phyloP scores from a whole-genome alignment of 2,888 invertebrate genomes.

The Camptogramma bilineatum region DNA sequence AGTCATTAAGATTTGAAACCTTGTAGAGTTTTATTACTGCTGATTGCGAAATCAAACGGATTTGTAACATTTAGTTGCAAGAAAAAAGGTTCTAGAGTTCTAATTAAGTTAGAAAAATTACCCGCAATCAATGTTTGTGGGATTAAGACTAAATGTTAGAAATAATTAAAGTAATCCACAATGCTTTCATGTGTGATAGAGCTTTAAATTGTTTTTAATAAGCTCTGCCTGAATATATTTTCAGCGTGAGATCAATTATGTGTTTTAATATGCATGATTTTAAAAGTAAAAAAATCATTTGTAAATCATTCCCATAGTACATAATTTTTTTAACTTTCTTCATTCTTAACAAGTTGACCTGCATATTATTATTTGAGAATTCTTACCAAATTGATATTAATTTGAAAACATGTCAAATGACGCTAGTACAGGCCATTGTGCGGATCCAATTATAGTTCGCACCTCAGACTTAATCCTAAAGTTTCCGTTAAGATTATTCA shows the following conservation, averaged over 20 bases:
- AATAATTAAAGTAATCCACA: background rate
- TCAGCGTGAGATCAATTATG: too few relatives aligned
- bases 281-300: background rate
- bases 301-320: background rate
- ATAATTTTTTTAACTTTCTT: too few relatives aligned
- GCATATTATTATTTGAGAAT: too few relatives aligned
- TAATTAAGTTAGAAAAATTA: background rate
- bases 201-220: too few relatives aligned
- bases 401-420: background rate
- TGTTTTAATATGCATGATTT: background rate
- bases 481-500: slow-evolving; percentile 71
- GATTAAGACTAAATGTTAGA: background rate
- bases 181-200: too few relatives aligned
- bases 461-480: slow-evolving; percentile 50
- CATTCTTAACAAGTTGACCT: too few relatives aligned
- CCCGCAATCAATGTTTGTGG: background rate
- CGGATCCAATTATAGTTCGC: slow-evolving; percentile 53
- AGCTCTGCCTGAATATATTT: too few relatives aligned
- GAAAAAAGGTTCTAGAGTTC: background rate
- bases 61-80: slow-evolving; percentile 7
- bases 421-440: slow-evolving; percentile 8
- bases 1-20: slow-evolving; percentile 31
- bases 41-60: slow-evolving; percentile 29
- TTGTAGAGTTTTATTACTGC: slow-evolving; percentile 23
- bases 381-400: background rate